Evolutionary conservation across 2,113 vertebrate species (phyloP), one percentile per base, ranked within the genome.

Genomic region (Elgaria multicarinata): DNA sequence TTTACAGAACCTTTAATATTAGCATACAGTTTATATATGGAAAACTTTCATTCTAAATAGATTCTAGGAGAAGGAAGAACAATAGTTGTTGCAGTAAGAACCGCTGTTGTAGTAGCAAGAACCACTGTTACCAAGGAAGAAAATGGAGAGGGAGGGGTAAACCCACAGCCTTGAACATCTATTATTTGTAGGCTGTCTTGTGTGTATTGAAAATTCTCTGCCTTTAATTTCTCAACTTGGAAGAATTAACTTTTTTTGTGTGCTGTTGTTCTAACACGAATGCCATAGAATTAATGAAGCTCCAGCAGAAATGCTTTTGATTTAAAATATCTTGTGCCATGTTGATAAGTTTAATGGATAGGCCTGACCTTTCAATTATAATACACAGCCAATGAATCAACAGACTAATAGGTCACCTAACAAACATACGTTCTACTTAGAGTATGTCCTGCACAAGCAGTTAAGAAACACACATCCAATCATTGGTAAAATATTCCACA

Each of bases 321-420:
- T 96, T 95, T 94, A 95, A 93, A 93, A 14, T 92, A 93, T 97
- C 95, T 96, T 97, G 93, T 83, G 94, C 94, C 87, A 87, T 91
- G 89, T 95, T 97, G 97, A 97, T 98, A 97, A 98, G 93, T 95
- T 96, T 97, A 98, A 98, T 97, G 96, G 95, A 97, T 98, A 97
- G 95, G 88, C 95, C 79, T 98, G 97, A 98, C 97, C 98, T 98
- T 98, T 97, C 97, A 96, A 97, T 96, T 96, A 96, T 96, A 96
- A 91, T 83, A 95, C 87, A 92, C 92, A 96, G 96, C 93, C 96
- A 94, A 64, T 94, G 94, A 96, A 96, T 97, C 96, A 96, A 91
- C 87, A 96, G 95, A 96, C 94, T 96, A 95, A 93, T 94, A 92
- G 92, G 91, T 95, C 94, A 94, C 92, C 86, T 89, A 81, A 33